These are phyloP conservation scores for Plutella xylostella DNA, from an alignment of 2,888 invertebrate genomes.

Conservation along the genomic window DNA sequence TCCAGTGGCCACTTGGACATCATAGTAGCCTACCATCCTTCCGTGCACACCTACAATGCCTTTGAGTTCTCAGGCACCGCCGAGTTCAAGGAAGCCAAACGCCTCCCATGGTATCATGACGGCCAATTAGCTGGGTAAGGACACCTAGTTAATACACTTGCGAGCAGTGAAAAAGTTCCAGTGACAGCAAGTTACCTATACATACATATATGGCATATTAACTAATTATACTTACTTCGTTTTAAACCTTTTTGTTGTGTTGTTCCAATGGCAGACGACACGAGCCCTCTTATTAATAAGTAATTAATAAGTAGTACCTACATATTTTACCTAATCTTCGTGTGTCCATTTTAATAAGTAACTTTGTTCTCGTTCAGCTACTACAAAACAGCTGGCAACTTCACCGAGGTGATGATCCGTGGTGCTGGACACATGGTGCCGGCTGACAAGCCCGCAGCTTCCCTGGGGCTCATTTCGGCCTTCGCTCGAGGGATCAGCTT, in stretches of 20 bases:
- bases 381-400: conserved; percentile 63
- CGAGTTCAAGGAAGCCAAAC: conserved; percentile 51
- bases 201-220: no score
- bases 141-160: background rate
- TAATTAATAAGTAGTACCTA: no score
- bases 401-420: conserved; percentile 71
- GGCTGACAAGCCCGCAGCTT: conserved; percentile 70
- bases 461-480: conserved; percentile 71
- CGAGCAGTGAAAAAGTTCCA: no score
- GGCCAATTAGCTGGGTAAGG: conserved; percentile 64
- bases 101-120: conserved; percentile 54
- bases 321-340: no score
- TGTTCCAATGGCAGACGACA: no score
- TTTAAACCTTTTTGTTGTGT: no score
- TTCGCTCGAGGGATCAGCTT: conserved; percentile 62
- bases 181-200: no score
- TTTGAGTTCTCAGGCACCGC: conserved; percentile 49
- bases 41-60: conserved; percentile 61
- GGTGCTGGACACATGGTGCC: conserved; percentile 78
- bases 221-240: no score
- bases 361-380: conserved; percentile 42
- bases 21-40: conserved; percentile 74
- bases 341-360: no score
- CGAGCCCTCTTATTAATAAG: no score
- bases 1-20: conserved; percentile 72